Evolutionary conservation across 2,113 vertebrate genomes (phyloP).

Genomic region (Periophthalmodon schlosseri): DNA sequence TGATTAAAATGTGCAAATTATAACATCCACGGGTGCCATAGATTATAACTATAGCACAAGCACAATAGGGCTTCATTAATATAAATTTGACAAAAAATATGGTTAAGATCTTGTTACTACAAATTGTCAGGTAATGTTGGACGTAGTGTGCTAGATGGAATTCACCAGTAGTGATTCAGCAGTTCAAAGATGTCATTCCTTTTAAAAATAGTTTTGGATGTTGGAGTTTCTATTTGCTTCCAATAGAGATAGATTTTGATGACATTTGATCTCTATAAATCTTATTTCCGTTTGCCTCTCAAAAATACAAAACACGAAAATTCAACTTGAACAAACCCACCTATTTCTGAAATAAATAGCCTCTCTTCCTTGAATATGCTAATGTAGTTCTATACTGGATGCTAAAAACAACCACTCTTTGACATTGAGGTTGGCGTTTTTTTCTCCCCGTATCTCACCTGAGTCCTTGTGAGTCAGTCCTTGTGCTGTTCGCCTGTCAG

Average conservation of each 20-base stretch:
- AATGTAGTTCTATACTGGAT: not conserved
- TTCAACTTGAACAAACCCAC: not conserved
- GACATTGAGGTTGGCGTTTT: constrained; percentile 22
- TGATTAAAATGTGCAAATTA: too few species aligned
- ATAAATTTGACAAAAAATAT: too few species aligned
- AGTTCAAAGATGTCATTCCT: not conserved
- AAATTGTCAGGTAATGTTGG: too few species aligned
- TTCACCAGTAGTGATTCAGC: too few species aligned
- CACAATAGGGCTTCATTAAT: too few species aligned
- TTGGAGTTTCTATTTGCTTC: too few species aligned
- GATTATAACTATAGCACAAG: too few species aligned
- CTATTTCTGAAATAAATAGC: not conserved
- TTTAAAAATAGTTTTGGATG: not conserved
- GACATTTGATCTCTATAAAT: not conserved
- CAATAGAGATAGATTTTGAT: not conserved
- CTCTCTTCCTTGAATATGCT: not conserved
- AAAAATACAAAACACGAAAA: not conserved
- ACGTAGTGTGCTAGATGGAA: too few species aligned
- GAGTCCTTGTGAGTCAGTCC: constrained; percentile 16
- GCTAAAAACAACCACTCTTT: constrained; percentile 12
- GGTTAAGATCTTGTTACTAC: not conserved
- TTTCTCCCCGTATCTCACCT: constrained; percentile 17
- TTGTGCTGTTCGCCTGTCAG: constrained; percentile 5
- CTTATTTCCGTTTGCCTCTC: not conserved
- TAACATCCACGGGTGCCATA: too few species aligned